phyloP scores from a whole-genome alignment of 2,113 vertebrate species.

The Neoarius graeffei region DNA sequence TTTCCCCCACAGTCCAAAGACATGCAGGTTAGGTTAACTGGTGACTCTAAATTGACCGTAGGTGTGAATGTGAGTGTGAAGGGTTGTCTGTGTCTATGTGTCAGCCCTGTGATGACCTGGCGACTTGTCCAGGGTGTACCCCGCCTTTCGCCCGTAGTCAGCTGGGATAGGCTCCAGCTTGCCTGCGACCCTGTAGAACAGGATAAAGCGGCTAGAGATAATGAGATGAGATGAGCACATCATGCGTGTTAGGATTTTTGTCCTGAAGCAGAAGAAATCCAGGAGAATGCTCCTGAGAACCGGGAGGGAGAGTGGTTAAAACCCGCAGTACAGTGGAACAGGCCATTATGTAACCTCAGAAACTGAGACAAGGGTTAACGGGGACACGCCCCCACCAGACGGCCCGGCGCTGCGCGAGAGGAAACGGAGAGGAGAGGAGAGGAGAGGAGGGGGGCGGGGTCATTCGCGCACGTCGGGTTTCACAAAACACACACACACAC shows the following conservation, averaged over 20 bases:
- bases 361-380: slow-evolving; percentile 26
- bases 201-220: too few species aligned
- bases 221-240: too few species aligned
- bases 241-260: background rate
- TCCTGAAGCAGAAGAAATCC: background rate
- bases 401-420: slow-evolving; percentile 58
- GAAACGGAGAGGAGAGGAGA: slow-evolving; percentile 40
- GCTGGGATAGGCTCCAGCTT: too few species aligned
- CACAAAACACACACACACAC: slow-evolving; percentile 52
- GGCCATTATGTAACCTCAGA: slow-evolving; percentile 31
- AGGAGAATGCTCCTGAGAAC: background rate
- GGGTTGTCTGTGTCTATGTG: too few species aligned
- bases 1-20: too few species aligned
- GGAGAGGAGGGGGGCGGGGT: slow-evolving; percentile 62
- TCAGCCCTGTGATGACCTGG: too few species aligned
- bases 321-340: background rate
- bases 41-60: too few species aligned
- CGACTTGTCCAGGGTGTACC: too few species aligned
- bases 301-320: background rate
- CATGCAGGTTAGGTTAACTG: too few species aligned
- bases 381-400: slow-evolving; percentile 28
- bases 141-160: too few species aligned
- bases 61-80: too few species aligned
- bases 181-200: too few species aligned
- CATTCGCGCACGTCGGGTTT: slow-evolving; percentile 62